A percentile compares a stretch with the other conserved stretches of the same genome.
These are phyloP conservation scores for Copidosoma aretas DNA, from an alignment of 2,888 invertebrate species.

Conservation along the genomic window DNA sequence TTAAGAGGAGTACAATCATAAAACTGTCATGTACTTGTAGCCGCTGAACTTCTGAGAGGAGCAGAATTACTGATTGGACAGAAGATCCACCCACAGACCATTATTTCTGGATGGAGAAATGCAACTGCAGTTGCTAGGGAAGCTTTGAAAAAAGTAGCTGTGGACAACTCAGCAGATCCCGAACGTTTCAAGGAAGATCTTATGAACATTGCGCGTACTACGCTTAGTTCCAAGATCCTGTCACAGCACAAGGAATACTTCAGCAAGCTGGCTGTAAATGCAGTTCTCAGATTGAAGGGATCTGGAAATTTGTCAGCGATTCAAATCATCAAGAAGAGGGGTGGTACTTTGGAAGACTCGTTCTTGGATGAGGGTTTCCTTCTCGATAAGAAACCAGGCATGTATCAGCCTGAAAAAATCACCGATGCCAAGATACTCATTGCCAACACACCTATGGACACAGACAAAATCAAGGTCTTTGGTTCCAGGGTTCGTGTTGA, in stretches of 20 bases:
- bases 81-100: constrained; percentile 97
- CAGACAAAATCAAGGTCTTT: constrained; percentile 97
- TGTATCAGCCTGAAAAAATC: constrained; percentile 94
- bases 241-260: constrained; percentile 98
- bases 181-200: constrained; percentile 85
- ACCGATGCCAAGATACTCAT: constrained; percentile 97
- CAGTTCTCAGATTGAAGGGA: constrained; percentile 92
- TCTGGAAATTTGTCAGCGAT: constrained; percentile 95
- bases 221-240: constrained; percentile 96
- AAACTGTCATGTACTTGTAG: constrained; percentile 59
- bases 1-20: background rate
- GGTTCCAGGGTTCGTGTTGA: constrained; percentile 94
- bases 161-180: constrained; percentile 82
- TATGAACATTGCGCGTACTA: constrained; percentile 96
- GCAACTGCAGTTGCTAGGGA: constrained; percentile 84
- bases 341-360: constrained; percentile 91
- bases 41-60: constrained; percentile 92
- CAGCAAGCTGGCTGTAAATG: constrained; percentile 92
- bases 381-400: constrained; percentile 95
- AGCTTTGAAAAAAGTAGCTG: constrained; percentile 79
- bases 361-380: constrained; percentile 96
- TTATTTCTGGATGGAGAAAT: constrained; percentile 93
- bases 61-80: constrained; percentile 93
- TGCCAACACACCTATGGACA: constrained; percentile 99
- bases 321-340: constrained; percentile 96